Evolutionary conservation across 2,888 invertebrate species (phyloP).

Genomic region (Griposia aprilina): DNA sequence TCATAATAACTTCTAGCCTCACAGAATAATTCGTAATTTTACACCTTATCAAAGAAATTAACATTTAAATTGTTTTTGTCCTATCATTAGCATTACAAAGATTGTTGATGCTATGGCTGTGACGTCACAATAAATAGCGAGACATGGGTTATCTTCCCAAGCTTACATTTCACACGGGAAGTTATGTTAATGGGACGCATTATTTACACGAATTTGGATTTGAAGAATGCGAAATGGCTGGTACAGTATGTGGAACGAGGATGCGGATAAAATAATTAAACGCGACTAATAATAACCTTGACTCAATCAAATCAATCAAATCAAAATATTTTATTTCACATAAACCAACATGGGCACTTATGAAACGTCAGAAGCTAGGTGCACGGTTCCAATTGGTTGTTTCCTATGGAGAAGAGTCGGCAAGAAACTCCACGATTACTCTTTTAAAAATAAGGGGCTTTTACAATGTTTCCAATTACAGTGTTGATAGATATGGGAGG

Average conservation of each 20-base stretch:
- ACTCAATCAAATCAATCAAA: too few relatives aligned
- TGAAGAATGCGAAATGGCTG: conserved; percentile 21
- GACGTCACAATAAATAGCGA: conserved; percentile 69
- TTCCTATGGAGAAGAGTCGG: too few relatives aligned
- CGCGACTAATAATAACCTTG: not conserved
- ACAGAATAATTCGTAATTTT: conserved; percentile 29
- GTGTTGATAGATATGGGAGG: too few relatives aligned
- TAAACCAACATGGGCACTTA: too few relatives aligned
- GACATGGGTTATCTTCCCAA: conserved; percentile 69
- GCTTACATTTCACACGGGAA: conserved; percentile 57
- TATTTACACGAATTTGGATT: conserved; percentile 55
- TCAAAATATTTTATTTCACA: too few relatives aligned
- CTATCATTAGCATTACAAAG: conserved; percentile 87
- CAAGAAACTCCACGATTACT: too few relatives aligned
- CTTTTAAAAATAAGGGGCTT: too few relatives aligned
- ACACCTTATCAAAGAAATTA: conserved; percentile 82
- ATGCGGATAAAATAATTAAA: conserved; percentile 12
- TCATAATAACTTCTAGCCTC: not conserved
- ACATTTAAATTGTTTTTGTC: conserved; percentile 87
- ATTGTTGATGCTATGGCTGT: conserved; percentile 57
- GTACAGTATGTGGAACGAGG: conserved; percentile 5
- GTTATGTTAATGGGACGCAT: conserved; percentile 69
- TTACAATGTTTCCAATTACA: too few relatives aligned
- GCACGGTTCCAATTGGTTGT: too few relatives aligned
- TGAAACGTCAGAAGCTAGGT: too few relatives aligned